A percentile compares a stretch with the other conserved stretches of the same genome.
These are phyloP conservation scores for Engraulis encrasicolus DNA, from an alignment of 2,113 vertebrate species.

Conservation along the genomic window DNA sequence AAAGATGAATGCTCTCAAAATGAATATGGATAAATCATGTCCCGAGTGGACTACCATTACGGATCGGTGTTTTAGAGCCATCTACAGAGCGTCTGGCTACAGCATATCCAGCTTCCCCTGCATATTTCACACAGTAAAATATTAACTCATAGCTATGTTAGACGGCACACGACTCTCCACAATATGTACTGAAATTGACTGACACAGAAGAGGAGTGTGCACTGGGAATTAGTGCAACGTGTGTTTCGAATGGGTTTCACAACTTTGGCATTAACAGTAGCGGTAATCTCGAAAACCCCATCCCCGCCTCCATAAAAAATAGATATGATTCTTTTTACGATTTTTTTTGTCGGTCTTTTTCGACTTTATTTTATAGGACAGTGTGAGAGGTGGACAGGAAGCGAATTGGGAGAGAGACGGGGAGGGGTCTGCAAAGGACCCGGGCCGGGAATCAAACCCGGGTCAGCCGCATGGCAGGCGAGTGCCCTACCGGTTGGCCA, in stretches of 20 bases:
- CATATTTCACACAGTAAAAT: background rate
- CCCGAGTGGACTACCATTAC: background rate
- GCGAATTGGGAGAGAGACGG: too few species aligned
- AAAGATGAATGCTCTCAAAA: background rate
- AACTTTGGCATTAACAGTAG: background rate
- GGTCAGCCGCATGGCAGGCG: too few species aligned
- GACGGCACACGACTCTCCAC: slow-evolving; percentile 56
- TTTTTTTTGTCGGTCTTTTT: too few species aligned
- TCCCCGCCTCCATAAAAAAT: background rate
- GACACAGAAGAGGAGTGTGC: slow-evolving; percentile 42
- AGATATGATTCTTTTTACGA: background rate
- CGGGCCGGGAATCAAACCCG: too few species aligned
- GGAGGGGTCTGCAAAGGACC: too few species aligned
- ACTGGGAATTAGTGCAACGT: slow-evolving; percentile 1
- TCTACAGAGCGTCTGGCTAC: background rate
- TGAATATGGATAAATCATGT: background rate
- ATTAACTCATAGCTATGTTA: slow-evolving; percentile 6
- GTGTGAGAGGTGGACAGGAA: too few species aligned
- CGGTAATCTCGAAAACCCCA: background rate
- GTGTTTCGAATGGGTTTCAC: background rate
- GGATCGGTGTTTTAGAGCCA: background rate
- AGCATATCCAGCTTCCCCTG: background rate
- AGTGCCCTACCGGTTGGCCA: too few species aligned
- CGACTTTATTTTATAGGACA: too few species aligned
- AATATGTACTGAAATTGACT: slow-evolving; percentile 69